Evolutionary conservation across 2,113 vertebrate genomes (phyloP), one percentile per base, ranked within the genome.

Genomic region (Sander lucioperca): DNA sequence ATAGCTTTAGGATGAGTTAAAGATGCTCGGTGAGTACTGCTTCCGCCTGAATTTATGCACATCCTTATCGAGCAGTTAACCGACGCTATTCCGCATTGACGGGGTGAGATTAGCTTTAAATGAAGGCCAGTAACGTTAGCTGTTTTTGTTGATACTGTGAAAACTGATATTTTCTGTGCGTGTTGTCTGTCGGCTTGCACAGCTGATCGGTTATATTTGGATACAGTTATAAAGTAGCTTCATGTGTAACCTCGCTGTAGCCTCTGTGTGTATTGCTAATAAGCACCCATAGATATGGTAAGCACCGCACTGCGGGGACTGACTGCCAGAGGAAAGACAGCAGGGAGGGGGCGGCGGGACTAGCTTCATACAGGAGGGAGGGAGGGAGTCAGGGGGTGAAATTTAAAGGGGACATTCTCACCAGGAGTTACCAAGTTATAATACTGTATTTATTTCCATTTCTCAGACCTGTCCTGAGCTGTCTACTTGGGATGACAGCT

Each of bases 301-400:
- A n/a, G 84, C 85, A 88, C 93, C 89, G 94, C 92, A 94, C 86
- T 94, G 91, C 89, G 88, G 90, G 88, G 87, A 89, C 86, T 83
- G 85, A 88, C 85, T 68, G 79, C 84, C 79, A 57, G 80, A 63
- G 83, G 81, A 88, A 54, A 84, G 83, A 79, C 75, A 75, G 84
- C 56, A 62, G 58, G 65, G 58, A 65, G 84, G 69, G 21, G 10
- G 58, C 2, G 75, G 70, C 73, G 71, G 64, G 71, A 27, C 19
- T 4, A 54, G 77, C 63, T 72, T 50, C 62, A 50, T 23, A 75
- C 85, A 43, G 85, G 66, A 62, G 87, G 84, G 80, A 79, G 51
- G 74, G 21, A 72, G 63, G 47, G 33, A 50, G 56, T 43, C 39
- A 11, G 39, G 66, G 58, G 69, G 71, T 19, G 87, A 72, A 68